Evolutionary conservation across 2,113 vertebrate species (phyloP).

Genomic region (Marmota monax): DNA sequence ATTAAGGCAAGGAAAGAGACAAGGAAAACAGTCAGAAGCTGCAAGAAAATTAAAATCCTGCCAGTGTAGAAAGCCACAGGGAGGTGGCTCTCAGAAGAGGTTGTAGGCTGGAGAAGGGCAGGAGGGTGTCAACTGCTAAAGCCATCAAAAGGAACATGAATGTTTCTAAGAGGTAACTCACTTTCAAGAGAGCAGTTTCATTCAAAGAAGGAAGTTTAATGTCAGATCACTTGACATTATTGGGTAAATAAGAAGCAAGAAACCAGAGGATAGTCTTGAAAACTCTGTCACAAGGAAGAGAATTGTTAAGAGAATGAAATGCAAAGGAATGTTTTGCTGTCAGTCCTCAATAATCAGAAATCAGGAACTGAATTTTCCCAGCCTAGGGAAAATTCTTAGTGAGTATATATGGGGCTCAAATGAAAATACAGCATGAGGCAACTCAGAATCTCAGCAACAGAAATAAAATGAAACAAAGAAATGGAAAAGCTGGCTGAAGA

Average conservation of each 20-base stretch:
- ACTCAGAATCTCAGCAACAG: neutral
- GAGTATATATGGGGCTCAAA: neutral
- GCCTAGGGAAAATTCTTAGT: neutral
- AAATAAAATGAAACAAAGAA: neutral
- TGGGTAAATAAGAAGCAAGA: neutral
- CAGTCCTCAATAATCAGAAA: slow-evolving; percentile 19
- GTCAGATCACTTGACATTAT: slow-evolving; percentile 33
- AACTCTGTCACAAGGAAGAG: neutral
- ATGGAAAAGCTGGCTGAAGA: neutral
- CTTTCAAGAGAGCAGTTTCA: slow-evolving; percentile 41
- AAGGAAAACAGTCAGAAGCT: neutral
- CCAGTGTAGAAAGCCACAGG: slow-evolving; percentile 16
- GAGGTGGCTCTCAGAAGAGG: neutral
- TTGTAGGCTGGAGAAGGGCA: neutral
- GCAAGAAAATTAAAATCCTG: slow-evolving; percentile 18
- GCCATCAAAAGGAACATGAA: slow-evolving; percentile 6
- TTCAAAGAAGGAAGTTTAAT: slow-evolving; percentile 20
- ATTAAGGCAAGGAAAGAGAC: neutral
- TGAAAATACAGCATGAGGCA: neutral
- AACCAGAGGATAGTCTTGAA: slow-evolving; percentile 7
- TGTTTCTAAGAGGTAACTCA: slow-evolving; percentile 34
- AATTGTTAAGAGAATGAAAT: slow-evolving; percentile 11
- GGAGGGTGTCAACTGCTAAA: neutral
- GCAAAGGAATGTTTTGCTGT: neutral
- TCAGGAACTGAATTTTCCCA: neutral